phyloP scores from a whole-genome alignment of 2,113 vertebrate species.

The Sinosuthora webbiana region DNA sequence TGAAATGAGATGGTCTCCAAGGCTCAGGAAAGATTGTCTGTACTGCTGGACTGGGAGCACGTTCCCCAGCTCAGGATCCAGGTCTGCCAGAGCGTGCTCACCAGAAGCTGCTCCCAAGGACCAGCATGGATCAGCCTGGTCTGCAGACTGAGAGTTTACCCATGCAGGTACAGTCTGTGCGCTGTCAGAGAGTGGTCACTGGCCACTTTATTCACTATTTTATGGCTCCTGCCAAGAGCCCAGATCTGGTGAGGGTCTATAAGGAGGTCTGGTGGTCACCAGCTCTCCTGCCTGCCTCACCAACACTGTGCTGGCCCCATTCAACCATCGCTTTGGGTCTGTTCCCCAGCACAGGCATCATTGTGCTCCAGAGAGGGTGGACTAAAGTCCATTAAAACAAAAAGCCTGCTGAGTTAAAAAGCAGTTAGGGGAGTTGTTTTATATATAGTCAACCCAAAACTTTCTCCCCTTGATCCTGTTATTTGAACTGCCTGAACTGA shows the following conservation, averaged over 20 bases:
- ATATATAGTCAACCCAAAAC: background rate
- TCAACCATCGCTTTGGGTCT: background rate
- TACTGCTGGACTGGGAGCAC: background rate
- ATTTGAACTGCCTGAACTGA: background rate
- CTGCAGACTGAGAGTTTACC: background rate
- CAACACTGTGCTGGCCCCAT: fast-evolving
- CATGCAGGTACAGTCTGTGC: fast-evolving
- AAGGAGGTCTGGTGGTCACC: background rate
- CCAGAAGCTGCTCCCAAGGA: background rate
- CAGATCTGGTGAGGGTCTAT: background rate
- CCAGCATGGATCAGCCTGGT: background rate
- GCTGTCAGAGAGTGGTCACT: background rate
- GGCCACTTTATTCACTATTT: background rate
- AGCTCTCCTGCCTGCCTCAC: background rate
- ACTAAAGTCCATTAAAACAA: background rate
- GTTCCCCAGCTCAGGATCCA: background rate
- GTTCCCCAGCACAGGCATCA: background rate
- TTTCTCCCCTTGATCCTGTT: background rate
- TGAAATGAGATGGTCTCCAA: background rate
- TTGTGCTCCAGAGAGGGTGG: background rate
- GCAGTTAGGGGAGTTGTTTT: background rate
- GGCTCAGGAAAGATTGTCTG: background rate
- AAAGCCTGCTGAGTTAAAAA: background rate
- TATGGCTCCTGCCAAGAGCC: background rate
- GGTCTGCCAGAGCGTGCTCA: background rate